phyloP scores from a whole-genome alignment of 2,888 invertebrate genomes.

The Tetragonula carbonaria region DNA sequence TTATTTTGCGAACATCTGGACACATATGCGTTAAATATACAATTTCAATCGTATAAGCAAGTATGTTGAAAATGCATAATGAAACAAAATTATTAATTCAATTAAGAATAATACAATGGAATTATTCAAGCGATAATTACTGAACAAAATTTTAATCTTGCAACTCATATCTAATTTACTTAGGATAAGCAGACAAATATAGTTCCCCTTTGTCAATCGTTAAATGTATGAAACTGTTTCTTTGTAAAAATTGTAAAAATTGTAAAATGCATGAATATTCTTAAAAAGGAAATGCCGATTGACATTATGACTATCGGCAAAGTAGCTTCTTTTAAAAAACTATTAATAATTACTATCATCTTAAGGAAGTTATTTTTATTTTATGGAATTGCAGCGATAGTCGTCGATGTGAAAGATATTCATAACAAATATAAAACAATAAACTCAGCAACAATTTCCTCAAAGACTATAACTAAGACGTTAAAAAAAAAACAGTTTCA shows the following conservation, averaged over 20 bases:
- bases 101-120: constrained; percentile 71
- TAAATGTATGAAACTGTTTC: constrained; percentile 31
- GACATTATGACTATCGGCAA: constrained; percentile 21
- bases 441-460: constrained; percentile 57
- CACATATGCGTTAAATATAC: constrained; percentile 72
- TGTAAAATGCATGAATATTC: constrained; percentile 59
- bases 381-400: constrained; percentile 1
- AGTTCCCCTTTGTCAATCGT: constrained; percentile 64
- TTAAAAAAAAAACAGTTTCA: constrained; percentile 43
- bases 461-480: constrained; percentile 36
- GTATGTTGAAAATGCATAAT: constrained; percentile 65
- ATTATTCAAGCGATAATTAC: constrained; percentile 60
- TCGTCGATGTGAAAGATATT: constrained; percentile 15
- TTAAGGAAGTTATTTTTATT: constrained; percentile 9
- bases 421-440: constrained; percentile 45
- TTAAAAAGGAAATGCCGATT: constrained; percentile 61
- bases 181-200: constrained; percentile 60
- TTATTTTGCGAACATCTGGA: constrained; percentile 65
- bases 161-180: constrained; percentile 54
- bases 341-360: constrained; percentile 41
- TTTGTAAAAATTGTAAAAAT: constrained; percentile 56
- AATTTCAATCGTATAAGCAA: constrained; percentile 70
- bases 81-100: constrained; percentile 62
- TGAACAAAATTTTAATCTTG: constrained; percentile 59
- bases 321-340: constrained; percentile 14